Evolutionary conservation across 2,888 invertebrate genomes (phyloP), one percentile per base, ranked within the genome.

Genomic region (Germaria angustata): DNA sequence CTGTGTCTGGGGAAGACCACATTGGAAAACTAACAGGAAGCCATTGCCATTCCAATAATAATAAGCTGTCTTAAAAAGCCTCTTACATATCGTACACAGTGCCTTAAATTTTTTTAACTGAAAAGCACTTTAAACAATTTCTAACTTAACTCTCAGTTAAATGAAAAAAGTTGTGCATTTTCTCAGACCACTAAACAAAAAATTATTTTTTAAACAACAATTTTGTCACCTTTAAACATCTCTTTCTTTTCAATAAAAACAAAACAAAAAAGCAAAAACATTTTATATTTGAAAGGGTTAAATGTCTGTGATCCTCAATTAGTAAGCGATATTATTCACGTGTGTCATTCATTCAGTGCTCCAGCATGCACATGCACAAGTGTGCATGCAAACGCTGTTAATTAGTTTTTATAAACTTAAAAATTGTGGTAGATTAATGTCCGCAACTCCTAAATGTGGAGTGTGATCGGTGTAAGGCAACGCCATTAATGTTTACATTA

Each of bases 401-500:
- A 79, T 72, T 79, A 72, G 39, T 55, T 78, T 77, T 28, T 63
- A 51, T 68, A 75, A 75, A 24, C 11, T 66, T 80, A 44, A 44
- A 80, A 73, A 44, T 51, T 73, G 77, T 28, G 34, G 61, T 53
- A 69, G 61, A 55, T 77, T 69, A 77, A 77, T 32, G 65, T 41
- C 36, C 15, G 55, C 53, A 34, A 24, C 55, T 41, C 4, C 22
- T 6, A 73, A 51, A 73, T 32, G 34, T 39, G n/a, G 32, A 75
- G 24, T 17, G 65, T 41, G 44, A 32, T 73, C 44, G 63, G 17
- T 75, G 73, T 65, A 65, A 79, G 44, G 46, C 20, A 57, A 41
- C 32, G 53, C 32, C 57, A 66, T 72, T 66, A 79, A 72, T 51
- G 79, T 79, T 79, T 51, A 79, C 57, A 65, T 79, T 72, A 32